Percentiles rank a stretch among this genome's conserved stretches.
Conservation (phyloP, 2,113 vertebrate species). For the Parus major region DNA sequence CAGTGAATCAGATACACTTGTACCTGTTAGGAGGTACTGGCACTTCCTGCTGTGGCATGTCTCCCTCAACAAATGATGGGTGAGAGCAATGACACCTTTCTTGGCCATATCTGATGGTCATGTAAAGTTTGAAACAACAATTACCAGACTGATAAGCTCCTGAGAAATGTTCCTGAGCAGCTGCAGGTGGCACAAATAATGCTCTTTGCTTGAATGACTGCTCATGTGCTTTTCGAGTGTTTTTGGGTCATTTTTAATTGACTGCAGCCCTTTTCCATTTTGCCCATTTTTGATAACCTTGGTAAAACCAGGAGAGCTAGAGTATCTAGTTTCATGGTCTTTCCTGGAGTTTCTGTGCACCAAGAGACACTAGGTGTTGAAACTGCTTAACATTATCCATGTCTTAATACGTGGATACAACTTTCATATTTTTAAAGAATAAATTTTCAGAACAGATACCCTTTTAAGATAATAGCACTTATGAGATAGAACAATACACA, state of each 20-base stretch:
- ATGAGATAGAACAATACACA: background rate
- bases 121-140: background rate
- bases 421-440: background rate
- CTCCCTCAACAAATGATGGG: background rate
- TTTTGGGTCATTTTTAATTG: background rate
- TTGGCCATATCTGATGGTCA: background rate
- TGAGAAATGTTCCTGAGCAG: background rate
- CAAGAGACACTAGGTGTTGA: background rate
- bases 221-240: background rate
- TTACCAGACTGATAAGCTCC: background rate
- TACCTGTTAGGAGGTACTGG: background rate
- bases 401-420: background rate
- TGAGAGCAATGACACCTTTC: background rate
- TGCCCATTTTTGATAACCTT: background rate
- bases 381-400: background rate
- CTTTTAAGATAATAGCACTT: background rate
- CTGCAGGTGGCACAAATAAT: background rate
- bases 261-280: background rate
- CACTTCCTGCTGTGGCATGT: background rate
- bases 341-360: background rate
- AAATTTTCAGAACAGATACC: background rate
- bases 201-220: background rate
- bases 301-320: background rate
- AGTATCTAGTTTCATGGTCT: background rate
- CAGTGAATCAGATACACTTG: background rate